Base-by-base conservation (phyloP, 2,888 invertebrate genomes). In the Campaea margaritaria region DNA sequence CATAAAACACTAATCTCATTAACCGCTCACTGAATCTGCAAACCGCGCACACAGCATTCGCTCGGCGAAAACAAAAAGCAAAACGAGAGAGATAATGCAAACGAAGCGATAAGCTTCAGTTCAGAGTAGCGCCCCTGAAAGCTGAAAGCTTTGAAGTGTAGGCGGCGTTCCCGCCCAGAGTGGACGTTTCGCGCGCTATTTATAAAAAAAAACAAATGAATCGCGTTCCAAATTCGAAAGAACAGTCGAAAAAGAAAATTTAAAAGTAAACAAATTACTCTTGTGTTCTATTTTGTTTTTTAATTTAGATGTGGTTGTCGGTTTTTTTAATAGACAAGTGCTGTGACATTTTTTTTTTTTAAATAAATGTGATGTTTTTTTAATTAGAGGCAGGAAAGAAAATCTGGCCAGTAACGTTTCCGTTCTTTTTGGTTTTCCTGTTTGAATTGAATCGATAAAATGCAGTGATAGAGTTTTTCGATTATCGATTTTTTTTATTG, bases 111-210 rank as follows among this genome's bases (percentile, higher is more conserved):
- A 58, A 56, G 46, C 57, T 38, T 21, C 11, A 1, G 11, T 54
- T 41, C 50, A 38, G 38, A 44, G 66, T 65, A 64, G 61, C 67
- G 55, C 62, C 51, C 62, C 64, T 70, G 74, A 73, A 76, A 76
- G 69, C 75, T 76, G 72, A 73, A 74, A 75, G 78, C 78, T 73
- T 10, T 66, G 67, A 67, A 73, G 81, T 82, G 65, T 63, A 61
- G 51, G 57, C 70, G 71, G 65, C 58, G 73, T 58, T 58, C 70
- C 68, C 80, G 74, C 66, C 70, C 56, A 68, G 71, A n/a, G 58
- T 76, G 75, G 79, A 76, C 83, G 83, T 73, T 57, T 67, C 62
- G 60, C 57, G 61, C 58, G 58, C 39, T 41, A 59, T 61, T 50
- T 39, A 5, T 11, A 8, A 8, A 36, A 43, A 43, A 34, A 12